phyloP scores from a whole-genome alignment of 2,113 vertebrate species.

The Propithecus coquereli region DNA sequence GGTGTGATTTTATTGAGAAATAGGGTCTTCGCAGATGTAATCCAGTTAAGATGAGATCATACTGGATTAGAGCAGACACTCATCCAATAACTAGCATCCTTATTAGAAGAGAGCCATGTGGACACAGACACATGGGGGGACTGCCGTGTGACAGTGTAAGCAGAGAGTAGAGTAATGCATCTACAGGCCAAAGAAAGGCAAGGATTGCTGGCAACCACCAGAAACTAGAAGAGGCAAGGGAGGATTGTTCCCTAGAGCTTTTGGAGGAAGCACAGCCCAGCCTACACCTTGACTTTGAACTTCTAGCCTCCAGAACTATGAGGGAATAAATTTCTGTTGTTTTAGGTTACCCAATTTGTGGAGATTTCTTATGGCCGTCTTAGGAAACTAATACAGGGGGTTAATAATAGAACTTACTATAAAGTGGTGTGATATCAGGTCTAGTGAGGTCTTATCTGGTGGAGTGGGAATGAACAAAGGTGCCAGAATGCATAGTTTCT shows the following conservation, averaged over 20 bases:
- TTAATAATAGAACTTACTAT: background rate
- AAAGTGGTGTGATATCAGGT: background rate
- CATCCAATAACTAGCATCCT: background rate
- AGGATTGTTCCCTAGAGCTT: background rate
- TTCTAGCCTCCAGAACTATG: background rate
- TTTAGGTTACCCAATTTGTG: background rate
- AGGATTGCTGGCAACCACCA: background rate
- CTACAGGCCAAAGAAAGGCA: background rate
- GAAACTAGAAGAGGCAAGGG: background rate
- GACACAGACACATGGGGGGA: background rate
- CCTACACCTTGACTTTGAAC: background rate
- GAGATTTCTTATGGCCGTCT: background rate
- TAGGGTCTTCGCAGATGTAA: background rate
- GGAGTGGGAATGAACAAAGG: background rate
- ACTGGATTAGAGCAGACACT: background rate
- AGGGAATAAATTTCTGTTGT: background rate
- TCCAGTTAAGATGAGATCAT: background rate
- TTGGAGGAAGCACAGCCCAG: background rate
- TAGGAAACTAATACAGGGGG: background rate
- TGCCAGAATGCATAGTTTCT: background rate
- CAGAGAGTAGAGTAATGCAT: background rate
- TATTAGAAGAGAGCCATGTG: background rate
- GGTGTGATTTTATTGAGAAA: background rate
- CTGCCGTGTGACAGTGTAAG: background rate
- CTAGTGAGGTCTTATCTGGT: background rate